Percentiles rank a stretch among this genome's conserved stretches.
Conservation (phyloP, 2,888 invertebrate species). For the Hypsopygia costalis region DNA sequence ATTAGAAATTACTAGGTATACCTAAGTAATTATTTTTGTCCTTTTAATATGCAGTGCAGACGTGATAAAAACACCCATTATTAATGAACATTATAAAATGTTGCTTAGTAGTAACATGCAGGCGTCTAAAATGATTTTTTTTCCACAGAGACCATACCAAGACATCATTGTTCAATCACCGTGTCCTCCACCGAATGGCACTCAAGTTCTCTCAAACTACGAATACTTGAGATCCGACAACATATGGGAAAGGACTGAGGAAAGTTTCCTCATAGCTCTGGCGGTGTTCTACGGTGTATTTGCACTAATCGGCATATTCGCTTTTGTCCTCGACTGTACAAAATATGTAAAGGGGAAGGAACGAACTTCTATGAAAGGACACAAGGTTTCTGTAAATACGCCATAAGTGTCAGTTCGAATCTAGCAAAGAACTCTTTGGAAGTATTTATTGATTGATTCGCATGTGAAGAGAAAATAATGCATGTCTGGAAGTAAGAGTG, state of each 20-base stretch:
- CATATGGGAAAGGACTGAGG: constrained; percentile 73
- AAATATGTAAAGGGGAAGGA: constrained; percentile 75
- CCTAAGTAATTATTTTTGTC: too few relatives aligned
- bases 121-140: too few relatives aligned
- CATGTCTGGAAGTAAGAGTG: too few relatives aligned
- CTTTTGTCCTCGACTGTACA: constrained; percentile 82
- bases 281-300: constrained; percentile 82
- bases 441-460: background rate
- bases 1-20: too few relatives aligned
- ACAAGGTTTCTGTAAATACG: constrained; percentile 81
- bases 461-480: background rate
- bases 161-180: constrained; percentile 92
- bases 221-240: constrained; percentile 57
- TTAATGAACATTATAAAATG: too few relatives aligned
- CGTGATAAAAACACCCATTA: too few relatives aligned
- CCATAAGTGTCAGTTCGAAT: constrained; percentile 52
- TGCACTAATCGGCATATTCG: constrained; percentile 81
- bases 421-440: background rate
- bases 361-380: constrained; percentile 66
- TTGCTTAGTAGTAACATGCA: too few relatives aligned
- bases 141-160: constrained; percentile 87
- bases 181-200: constrained; percentile 90
- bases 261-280: constrained; percentile 81
- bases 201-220: constrained; percentile 81
- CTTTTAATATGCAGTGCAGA: too few relatives aligned